phyloP scores from a whole-genome alignment of 2,888 invertebrate genomes.

The Cyaniris semiargus region DNA sequence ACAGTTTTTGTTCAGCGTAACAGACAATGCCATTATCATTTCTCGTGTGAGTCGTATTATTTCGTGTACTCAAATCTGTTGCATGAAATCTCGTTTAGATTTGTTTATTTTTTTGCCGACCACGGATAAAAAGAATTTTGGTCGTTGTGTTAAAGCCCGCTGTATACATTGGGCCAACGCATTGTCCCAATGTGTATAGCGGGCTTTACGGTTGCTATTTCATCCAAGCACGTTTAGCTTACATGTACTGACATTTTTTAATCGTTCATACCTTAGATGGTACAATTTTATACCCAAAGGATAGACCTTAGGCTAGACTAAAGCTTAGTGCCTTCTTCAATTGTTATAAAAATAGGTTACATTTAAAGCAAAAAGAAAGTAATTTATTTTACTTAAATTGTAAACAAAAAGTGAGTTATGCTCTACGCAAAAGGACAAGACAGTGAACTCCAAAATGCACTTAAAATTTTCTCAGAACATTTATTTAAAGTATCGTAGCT shows the following conservation, averaged over 20 bases:
- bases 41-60: constrained; percentile 4
- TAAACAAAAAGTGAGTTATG: background rate
- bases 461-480: background rate
- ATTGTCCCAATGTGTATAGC: too few species aligned
- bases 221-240: too few species aligned
- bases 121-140: background rate
- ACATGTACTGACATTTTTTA: too few species aligned
- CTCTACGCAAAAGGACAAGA: background rate
- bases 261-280: too few species aligned
- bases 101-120: background rate
- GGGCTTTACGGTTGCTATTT: too few species aligned
- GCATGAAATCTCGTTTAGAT: constrained; percentile 2
- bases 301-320: too few species aligned
- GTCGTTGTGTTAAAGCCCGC: too few species aligned
- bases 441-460: background rate
- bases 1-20: background rate
- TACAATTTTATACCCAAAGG: too few species aligned
- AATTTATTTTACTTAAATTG: background rate
- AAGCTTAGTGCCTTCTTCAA: too few species aligned
- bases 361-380: background rate
- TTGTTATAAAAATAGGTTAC: too few species aligned
- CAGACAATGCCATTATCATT: background rate
- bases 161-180: too few species aligned
- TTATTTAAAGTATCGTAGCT: background rate
- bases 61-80: background rate